These are phyloP conservation scores for Sycophaga agraensis DNA, from an alignment of 1,140 invertebrate genomes.

Conservation along the genomic window DNA sequence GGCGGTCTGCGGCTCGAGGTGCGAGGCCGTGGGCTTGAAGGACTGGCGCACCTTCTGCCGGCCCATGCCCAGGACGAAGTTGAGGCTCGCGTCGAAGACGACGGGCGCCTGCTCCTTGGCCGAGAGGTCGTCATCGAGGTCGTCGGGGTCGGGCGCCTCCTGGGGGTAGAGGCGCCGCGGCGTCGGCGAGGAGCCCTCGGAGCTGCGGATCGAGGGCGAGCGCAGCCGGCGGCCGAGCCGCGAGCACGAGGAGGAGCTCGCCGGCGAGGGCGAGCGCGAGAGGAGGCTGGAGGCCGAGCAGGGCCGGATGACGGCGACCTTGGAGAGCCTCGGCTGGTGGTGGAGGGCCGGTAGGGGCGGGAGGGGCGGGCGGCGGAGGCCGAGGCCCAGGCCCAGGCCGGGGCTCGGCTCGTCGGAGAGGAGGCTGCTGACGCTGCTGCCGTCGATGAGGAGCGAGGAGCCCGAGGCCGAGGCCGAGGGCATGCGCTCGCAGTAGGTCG, in stretches of 20 bases:
- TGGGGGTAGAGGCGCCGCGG: slow-evolving; percentile 27
- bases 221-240: too few species aligned
- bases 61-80: slow-evolving; percentile 73
- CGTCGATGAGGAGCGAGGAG: not conserved
- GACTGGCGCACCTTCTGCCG: slow-evolving; percentile 68
- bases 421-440: not conserved
- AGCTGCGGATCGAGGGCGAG: not conserved
- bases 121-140: slow-evolving; percentile 65
- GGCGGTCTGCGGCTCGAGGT: slow-evolving; percentile 71
- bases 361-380: slow-evolving; percentile 13
- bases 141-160: slow-evolving; percentile 8
- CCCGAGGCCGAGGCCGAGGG: not conserved
- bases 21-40: slow-evolving; percentile 70
- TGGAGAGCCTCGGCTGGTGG: slow-evolving; percentile 30
- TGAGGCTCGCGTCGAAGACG: slow-evolving; percentile 77
- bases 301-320: slow-evolving; percentile 35
- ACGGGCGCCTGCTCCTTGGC: slow-evolving; percentile 72
- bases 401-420: not conserved
- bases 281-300: slow-evolving; percentile 12
- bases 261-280: slow-evolving; percentile 12
- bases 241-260: not conserved
- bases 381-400: not conserved
- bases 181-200: not conserved
- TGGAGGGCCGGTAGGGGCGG: not conserved
- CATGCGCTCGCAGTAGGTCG: slow-evolving; percentile 23